Evolutionary conservation across 2,797 vertebrate species (phyloP).

Genomic region (Poecilia gillii): DNA sequence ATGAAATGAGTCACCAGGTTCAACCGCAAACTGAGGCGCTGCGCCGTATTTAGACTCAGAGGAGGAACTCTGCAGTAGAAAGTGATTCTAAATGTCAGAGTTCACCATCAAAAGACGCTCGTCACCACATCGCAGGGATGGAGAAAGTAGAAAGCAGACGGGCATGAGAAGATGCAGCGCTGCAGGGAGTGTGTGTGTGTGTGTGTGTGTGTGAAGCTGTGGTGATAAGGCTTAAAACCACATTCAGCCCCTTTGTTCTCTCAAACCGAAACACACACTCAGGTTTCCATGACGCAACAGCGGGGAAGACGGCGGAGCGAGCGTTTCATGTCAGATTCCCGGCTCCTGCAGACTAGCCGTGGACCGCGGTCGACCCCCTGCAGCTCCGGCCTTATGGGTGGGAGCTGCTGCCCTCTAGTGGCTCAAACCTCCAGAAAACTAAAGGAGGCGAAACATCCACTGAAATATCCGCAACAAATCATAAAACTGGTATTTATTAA

Average conservation of each 20-base stretch:
- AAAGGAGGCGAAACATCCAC: background rate
- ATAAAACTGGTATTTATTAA: background rate
- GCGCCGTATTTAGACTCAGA: constrained; percentile 63
- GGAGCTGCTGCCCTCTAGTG: background rate
- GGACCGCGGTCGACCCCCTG: background rate
- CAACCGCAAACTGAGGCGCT: constrained; percentile 66
- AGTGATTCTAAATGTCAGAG: constrained; percentile 79
- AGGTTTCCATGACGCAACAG: constrained; percentile 72
- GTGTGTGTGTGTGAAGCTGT: constrained; percentile 28
- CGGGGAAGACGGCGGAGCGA: constrained; percentile 55
- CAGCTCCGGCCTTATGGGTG: background rate
- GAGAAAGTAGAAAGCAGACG: constrained; percentile 74
- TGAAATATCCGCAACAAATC: background rate
- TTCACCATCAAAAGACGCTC: constrained; percentile 70
- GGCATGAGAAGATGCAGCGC: constrained; percentile 66
- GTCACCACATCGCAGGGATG: constrained; percentile 73
- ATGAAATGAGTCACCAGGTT: constrained; percentile 71
- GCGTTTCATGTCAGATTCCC: constrained; percentile 42
- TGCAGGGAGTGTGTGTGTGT: constrained; percentile 37
- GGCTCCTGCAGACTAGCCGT: constrained; percentile 33
- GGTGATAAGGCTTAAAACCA: constrained; percentile 73
- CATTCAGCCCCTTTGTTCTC: constrained; percentile 71
- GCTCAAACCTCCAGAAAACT: background rate
- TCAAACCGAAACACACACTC: constrained; percentile 53
- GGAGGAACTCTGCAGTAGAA: constrained; percentile 58